phyloP scores from a whole-genome alignment of 2,888 invertebrate species.

The Venusia cambrica region DNA sequence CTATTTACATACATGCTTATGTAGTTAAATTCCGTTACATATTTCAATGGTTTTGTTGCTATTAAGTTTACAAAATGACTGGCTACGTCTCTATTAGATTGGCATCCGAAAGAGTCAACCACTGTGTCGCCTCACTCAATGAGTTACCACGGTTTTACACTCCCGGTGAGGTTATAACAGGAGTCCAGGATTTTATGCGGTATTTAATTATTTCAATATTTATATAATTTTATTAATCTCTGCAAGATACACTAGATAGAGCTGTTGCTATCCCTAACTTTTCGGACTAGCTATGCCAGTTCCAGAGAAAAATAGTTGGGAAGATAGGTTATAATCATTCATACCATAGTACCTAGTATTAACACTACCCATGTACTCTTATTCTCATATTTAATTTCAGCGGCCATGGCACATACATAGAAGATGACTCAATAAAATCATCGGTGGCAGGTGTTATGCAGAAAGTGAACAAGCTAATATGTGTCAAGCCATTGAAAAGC shows the following conservation, averaged over 20 bases:
- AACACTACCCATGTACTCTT: no score
- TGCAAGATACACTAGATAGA: no score
- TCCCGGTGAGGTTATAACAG: conserved; percentile 93
- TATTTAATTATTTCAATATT: conserved; percentile 51
- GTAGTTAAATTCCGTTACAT: no score
- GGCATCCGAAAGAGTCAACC: conserved; percentile 84
- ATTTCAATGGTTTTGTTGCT: no score
- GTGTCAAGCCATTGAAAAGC: conserved; percentile 94
- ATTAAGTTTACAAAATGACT: conserved; percentile 73
- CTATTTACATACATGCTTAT: no score
- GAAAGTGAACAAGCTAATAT: conserved; percentile 96
- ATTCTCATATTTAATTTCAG: no score
- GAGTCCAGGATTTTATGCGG: conserved; percentile 92
- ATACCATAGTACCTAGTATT: no score
- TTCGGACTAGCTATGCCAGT: no score
- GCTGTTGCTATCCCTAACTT: no score
- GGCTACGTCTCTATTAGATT: conserved; percentile 83
- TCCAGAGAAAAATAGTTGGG: no score
- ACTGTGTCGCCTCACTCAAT: conserved; percentile 76
- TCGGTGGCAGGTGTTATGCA: conserved; percentile 97
- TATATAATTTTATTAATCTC: not conserved
- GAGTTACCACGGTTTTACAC: conserved; percentile 86
- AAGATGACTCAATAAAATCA: conserved; percentile 90
- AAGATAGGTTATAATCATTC: no score
- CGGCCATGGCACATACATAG: conserved; percentile 97